Conservation (phyloP, 2,888 invertebrate species). For the Nemotelus pantherinus region DNA sequence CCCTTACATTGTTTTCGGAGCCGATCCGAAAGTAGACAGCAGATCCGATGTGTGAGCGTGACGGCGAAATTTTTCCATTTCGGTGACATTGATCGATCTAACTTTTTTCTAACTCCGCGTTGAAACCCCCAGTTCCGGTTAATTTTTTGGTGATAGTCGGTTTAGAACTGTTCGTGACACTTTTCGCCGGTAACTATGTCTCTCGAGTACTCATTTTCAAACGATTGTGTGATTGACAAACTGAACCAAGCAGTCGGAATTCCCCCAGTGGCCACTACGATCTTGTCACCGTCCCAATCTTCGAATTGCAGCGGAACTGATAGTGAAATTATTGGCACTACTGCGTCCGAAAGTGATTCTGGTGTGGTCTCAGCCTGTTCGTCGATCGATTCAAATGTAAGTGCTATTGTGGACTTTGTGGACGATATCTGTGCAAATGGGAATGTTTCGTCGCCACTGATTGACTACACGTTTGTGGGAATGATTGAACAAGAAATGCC, state of each 20-base stretch:
- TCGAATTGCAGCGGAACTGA: slow-evolving; percentile 29
- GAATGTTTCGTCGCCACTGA: slow-evolving; percentile 25
- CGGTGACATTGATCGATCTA: slow-evolving; percentile 37
- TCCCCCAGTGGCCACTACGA: slow-evolving; percentile 14
- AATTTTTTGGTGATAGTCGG: neutral
- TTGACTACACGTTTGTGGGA: slow-evolving; percentile 33
- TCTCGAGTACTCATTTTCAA: slow-evolving; percentile 19
- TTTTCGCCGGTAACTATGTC: slow-evolving; percentile 3
- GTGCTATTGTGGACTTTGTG: slow-evolving; percentile 33
- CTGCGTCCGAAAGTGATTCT: slow-evolving; percentile 30
- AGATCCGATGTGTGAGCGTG: slow-evolving; percentile 36
- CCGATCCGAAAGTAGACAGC: neutral
- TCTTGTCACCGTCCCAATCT: slow-evolving; percentile 30
- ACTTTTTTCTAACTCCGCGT: neutral
- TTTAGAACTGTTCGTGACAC: neutral
- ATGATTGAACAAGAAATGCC: slow-evolving; percentile 15
- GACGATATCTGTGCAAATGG: slow-evolving; percentile 29
- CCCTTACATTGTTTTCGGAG: neutral
- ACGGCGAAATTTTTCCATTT: slow-evolving; percentile 39
- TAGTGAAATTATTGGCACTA: slow-evolving; percentile 22
- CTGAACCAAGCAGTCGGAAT: neutral
- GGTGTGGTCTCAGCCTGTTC: neutral
- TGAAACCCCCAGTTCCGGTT: neutral
- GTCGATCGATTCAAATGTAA: slow-evolving; percentile 32
- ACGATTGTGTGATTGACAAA: slow-evolving; percentile 1